Evolutionary conservation across 2,113 vertebrate species (phyloP), one percentile per base, ranked within the genome.

Genomic region (Xenopus laevis): DNA sequence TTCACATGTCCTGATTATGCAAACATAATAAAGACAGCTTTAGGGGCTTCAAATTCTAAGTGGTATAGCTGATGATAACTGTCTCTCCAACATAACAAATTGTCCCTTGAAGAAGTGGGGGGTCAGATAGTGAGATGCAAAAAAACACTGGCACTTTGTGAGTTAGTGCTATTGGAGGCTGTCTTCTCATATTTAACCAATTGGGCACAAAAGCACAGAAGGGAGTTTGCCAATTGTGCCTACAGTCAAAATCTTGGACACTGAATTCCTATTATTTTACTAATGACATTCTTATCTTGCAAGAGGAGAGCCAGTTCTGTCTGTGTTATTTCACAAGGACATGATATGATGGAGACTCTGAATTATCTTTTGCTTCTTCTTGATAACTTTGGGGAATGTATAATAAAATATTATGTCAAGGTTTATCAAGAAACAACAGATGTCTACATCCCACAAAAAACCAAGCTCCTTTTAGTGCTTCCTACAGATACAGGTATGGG

Each of bases 331-430:
- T 27, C 58, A 60, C 72, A 75, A 75, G 72, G 72, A 61, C 72
- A 67, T 30, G 72, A 75, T 75, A 75, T 59, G 72, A 68, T 18
- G 13, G 72, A 67, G 72, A 74, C 72, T 67, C 53, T 58, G 50
- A 21, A 27, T 58, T 75, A 75, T 57, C 65, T 75, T 21, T 13
- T 33, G 15, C 21, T 68, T n/a, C 60, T 40, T 57, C 27, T 62
- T 68, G 55, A 75, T 8, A 68, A 75, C 55, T 68, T 62, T 47
- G 18, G 45, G 55, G 65, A 75, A 75, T 75, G 16, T 68, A 75
- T 75, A 68, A 75, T 75, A 68, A 68, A 75, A 75, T 75, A 40
- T 68, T 40, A 47, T 57, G 68, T 40, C 65, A 75, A 68, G 53
- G 72, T 74, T 67, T 74, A 74, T 60, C 17, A 16, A 20, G 40